Conservation (phyloP, 2,113 vertebrate species). For the Lucifuga dentata region DNA sequence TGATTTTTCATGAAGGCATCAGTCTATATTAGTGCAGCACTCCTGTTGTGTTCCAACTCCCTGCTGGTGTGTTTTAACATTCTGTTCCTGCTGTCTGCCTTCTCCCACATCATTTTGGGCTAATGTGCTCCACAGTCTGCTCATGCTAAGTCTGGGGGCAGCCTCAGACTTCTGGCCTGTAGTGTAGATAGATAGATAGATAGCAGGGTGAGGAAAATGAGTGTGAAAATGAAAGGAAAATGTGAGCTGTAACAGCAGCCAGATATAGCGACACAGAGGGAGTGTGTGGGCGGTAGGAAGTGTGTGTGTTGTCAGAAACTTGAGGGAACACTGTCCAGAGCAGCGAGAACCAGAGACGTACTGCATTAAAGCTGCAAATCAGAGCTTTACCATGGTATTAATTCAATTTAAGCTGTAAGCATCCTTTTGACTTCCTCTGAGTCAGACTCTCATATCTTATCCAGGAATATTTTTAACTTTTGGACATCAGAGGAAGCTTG, state of each 20-base stretch:
- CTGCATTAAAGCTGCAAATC: conserved; percentile 26
- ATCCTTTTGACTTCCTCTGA: conserved; percentile 33
- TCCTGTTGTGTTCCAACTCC: no score
- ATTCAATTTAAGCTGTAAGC: conserved; percentile 49
- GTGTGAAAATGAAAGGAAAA: conserved; percentile 14
- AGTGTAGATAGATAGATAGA: not conserved
- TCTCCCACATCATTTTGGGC: no score
- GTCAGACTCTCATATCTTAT: conserved; percentile 12
- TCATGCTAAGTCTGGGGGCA: no score
- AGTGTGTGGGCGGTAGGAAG: conserved; percentile 57
- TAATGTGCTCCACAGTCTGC: no score
- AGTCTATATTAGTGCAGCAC: no score
- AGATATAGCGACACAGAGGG: conserved; percentile 56
- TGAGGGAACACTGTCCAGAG: conserved; percentile 65
- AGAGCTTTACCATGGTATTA: conserved; percentile 21
- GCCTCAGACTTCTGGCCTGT: no score
- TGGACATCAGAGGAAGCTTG: conserved; percentile 22
- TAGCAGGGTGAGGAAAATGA: no score
- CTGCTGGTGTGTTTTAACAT: no score
- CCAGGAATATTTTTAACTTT: conserved; percentile 41
- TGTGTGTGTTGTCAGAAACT: conserved; percentile 56
- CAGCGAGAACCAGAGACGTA: conserved; percentile 45
- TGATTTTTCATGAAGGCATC: no score
- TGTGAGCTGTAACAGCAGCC: conserved; percentile 29
- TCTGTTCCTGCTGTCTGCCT: no score